phyloP scores from a whole-genome alignment of 2,797 vertebrate species.

The Bufotes viridis region DNA sequence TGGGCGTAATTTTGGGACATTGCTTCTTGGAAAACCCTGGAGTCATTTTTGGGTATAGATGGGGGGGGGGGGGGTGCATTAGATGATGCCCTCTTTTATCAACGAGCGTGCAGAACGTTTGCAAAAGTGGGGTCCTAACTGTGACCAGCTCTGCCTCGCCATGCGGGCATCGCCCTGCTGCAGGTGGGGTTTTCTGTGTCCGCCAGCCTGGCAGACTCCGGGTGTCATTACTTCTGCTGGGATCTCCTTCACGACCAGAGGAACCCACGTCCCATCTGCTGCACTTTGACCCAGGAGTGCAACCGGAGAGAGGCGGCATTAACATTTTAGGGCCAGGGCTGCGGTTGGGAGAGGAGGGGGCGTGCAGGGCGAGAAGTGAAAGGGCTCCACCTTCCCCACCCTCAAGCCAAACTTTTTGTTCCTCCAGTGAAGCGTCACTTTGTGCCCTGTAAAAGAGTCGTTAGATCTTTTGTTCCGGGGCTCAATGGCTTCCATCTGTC shows the following conservation, averaged over 20 bases:
- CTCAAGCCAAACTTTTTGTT: slow-evolving; percentile 36
- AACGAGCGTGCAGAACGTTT: no score
- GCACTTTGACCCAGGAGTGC: not conserved
- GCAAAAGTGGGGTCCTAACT: no score
- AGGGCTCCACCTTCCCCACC: not conserved
- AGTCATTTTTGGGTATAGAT: no score
- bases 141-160: no score
- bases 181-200: no score
- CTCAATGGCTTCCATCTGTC: slow-evolving; percentile 51
- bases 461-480: slow-evolving; percentile 18
- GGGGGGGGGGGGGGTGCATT: no score
- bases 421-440: not conserved
- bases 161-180: no score
- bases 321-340: slow-evolving; percentile 7
- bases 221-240: not conserved
- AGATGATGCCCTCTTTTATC: no score
- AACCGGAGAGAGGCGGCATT: slow-evolving; percentile 19
- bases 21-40: no score
- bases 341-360: not conserved
- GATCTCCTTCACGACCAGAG: not conserved
- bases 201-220: not conserved
- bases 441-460: slow-evolving; percentile 18
- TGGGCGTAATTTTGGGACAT: no score
- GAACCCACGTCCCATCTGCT: slow-evolving; percentile 28
- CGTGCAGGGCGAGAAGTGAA: not conserved